These are phyloP conservation scores for Blastomussa wellsi DNA, from an alignment of 92 coral and sea anemone species.

Conservation along the genomic window DNA sequence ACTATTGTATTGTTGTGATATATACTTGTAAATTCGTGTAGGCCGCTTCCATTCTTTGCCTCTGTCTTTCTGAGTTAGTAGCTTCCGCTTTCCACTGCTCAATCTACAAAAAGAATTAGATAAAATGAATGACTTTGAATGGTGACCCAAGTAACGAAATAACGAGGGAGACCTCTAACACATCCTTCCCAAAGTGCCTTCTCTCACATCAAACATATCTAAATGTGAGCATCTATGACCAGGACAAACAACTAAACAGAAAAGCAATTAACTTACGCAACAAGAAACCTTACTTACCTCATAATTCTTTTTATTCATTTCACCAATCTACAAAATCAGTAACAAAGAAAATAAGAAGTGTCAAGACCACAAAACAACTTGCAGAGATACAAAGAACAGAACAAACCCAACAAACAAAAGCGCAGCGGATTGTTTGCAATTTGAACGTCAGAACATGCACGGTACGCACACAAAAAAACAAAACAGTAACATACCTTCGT, in stretches of 20 bases:
- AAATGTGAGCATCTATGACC: not conserved
- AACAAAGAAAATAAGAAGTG: not conserved
- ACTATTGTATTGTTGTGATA: not conserved
- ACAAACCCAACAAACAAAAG: not conserved
- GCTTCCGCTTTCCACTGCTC: conserved; percentile 97
- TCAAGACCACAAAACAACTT: not conserved
- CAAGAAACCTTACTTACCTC: conserved; percentile 66
- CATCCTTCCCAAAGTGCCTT: no score
- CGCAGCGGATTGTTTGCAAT: no score
- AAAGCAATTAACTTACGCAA: not conserved
- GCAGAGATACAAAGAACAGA: no score
- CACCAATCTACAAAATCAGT: conserved; percentile 76
- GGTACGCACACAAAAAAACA: not conserved
- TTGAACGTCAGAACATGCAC: not conserved
- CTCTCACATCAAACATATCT: not conserved
- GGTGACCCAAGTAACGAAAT: no score
- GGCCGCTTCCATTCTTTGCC: conserved; percentile 84
- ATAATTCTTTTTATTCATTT: conserved; percentile 78
- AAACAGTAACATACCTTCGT: conserved; percentile 62
- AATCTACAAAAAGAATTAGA: conserved; percentile 59
- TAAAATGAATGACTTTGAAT: no score
- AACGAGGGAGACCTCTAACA: no score
- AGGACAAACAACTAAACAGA: not conserved
- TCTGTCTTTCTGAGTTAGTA: conserved; percentile 77
- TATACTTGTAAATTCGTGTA: conserved; percentile 78